Evolutionary conservation across 2,113 vertebrate species (phyloP), one percentile per base, ranked within the genome.

Genomic region (Actenoides lindsayi): DNA sequence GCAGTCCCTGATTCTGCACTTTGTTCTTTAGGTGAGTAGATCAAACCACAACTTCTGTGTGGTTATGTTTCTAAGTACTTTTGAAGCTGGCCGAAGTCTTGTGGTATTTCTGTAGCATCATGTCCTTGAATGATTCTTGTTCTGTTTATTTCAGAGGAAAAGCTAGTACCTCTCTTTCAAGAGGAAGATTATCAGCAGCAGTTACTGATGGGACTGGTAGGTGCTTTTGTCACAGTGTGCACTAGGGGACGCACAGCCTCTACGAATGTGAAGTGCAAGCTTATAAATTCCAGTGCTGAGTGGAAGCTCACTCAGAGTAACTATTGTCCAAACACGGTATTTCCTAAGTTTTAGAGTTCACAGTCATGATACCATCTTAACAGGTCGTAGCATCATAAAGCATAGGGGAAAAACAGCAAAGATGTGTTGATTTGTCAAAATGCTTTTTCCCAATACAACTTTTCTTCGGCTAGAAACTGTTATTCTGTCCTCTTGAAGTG

Each of bases 121-220:
- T 53, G 39, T 48, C 30, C 65, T 44, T 70, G 41, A 80, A 48
- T 83, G 67, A 68, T 68, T 71, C 20, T 79, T 69, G 17, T 41
- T 97, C 13, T 90, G 16, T 97, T 94, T 74, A 33, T 98, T 98
- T 62, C 96, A 99, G 99, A 98, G 97, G 98, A 98, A 95, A 98
- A 98, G 96, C 93, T 98, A 83, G 97, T 97, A 46, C 99, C 99
- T n/a, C 98, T 99, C 70, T 98, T 99, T 94, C 98, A 99, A 94
- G 99, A 99, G 96, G 99, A 99, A 35, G 99, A 99, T 84, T 97
- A 93, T 77, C 98, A 98, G 60, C 99, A 99, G 97, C 98, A 98
- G 77, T 94, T 98, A 81, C 98, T 99, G 41, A 98, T 99, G 78
- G 99, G 99, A 84, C 97, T 99, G 99, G 99, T 99, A 98, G 94